Evolutionary conservation across 2,888 invertebrate genomes (phyloP), one percentile per base, ranked within the genome.

Genomic region (Cheilosia pagana): DNA sequence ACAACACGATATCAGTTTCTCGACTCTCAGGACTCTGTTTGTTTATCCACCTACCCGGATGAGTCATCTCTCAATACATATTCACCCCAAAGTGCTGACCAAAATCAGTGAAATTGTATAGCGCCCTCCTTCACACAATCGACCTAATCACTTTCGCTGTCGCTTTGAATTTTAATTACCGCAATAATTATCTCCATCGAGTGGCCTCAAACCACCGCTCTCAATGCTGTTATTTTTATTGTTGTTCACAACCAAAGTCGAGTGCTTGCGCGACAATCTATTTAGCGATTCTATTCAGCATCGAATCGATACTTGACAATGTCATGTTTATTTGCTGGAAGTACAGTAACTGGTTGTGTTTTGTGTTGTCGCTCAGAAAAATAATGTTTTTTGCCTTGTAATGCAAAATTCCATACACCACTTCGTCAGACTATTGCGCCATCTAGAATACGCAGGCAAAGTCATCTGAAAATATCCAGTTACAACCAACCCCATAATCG

Each of bases 381-480:
- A 8, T 19, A 19, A 43, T 7, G 16, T 19, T n/a, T 45, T 45
- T 45, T 45, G 45, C 8, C 1, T 45, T 16, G 8, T 1, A 7
- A 7, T 45, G 8, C 19, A 45, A 45, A 45, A 16, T 45, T 8
- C 3, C 3, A 7, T 16, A 45, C 8, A 45, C 2, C 12, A 45
- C 8, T 16, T 16, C 2, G 8, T 5, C 21, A 16, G 16, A 25
- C 23, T 4, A 55, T 12, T 31, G 19, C 31, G 19, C 31, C 55
- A 23, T 25, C 10, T 28, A n/a, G n/a, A 53, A n/a, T 25, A 28
- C 14, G n/a, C 28, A 23, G 28, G 7, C 55, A 19, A 35, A 35
- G 35, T 31, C 55, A 55, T 55, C 55, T 35, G 35, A 55, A 55
- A 35, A 55, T 55, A 35, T 55, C 55, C 19, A 10, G 55, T 35